Percentiles rank a stretch among this genome's conserved stretches.
phyloP scores from a whole-genome alignment of 1,140 invertebrate species.

The Pseudomyrmex concolor region DNA sequence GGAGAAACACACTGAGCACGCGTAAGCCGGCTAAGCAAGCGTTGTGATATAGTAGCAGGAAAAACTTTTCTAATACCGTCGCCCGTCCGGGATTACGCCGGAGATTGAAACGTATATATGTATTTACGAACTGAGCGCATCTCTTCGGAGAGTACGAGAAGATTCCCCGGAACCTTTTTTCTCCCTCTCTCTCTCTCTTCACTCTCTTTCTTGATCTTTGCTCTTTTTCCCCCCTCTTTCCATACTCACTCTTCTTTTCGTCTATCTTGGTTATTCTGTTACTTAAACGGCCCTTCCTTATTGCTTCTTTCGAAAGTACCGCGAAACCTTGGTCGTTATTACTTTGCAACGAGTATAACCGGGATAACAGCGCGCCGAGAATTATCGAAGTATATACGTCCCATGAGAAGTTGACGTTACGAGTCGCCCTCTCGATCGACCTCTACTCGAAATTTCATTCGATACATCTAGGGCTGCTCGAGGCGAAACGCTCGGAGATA shows the following conservation, averaged over 20 bases:
- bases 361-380: slow-evolving; percentile 31
- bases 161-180: slow-evolving; percentile 62
- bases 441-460: slow-evolving; percentile 69
- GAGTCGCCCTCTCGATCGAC: slow-evolving; percentile 48
- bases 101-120: slow-evolving; percentile 83
- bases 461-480: slow-evolving; percentile 12
- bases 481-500: slow-evolving; percentile 20
- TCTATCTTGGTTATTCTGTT: slow-evolving; percentile 19
- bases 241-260: background rate
- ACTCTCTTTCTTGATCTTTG: background rate
- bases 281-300: slow-evolving; percentile 61
- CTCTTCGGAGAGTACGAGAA: slow-evolving; percentile 59
- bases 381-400: slow-evolving; percentile 62
- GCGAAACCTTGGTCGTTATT: slow-evolving; percentile 44
- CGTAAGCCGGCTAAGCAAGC: slow-evolving; percentile 75
- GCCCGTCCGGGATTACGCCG: slow-evolving; percentile 79
- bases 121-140: slow-evolving; percentile 77
- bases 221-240: background rate
- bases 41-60: slow-evolving; percentile 78
- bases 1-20: slow-evolving; percentile 52
- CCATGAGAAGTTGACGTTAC: slow-evolving; percentile 41
- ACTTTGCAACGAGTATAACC: slow-evolving; percentile 51
- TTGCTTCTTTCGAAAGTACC: slow-evolving; percentile 64
- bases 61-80: slow-evolving; percentile 85
- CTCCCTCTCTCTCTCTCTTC: background rate